Percentiles rank a stretch among this genome's conserved stretches.
These are phyloP conservation scores for Pteropus rufus DNA, from an alignment of 2,797 vertebrate species.

Conservation along the genomic window DNA sequence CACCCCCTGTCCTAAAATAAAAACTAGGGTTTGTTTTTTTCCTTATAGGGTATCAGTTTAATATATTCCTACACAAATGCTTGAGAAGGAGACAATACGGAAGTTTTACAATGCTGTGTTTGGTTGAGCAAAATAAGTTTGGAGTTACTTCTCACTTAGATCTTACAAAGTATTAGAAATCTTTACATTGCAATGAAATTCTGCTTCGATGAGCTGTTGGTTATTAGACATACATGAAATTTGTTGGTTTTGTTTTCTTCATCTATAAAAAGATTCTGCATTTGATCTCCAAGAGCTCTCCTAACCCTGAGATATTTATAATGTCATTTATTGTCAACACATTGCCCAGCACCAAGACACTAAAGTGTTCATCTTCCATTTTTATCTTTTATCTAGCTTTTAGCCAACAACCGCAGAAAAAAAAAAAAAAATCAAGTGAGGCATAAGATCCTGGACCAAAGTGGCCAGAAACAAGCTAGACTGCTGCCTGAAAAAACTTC, in stretches of 20 bases:
- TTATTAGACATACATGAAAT: neutral
- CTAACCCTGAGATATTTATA: neutral
- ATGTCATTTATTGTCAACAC: neutral
- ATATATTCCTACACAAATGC: neutral
- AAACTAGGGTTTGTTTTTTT: neutral
- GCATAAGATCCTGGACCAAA: neutral
- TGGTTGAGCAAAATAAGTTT: conserved; percentile 4
- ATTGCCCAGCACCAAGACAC: neutral
- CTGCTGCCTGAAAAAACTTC: neutral
- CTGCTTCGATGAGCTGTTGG: neutral
- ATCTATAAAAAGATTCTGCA: neutral
- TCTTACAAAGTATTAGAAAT: neutral
- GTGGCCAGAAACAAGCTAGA: neutral
- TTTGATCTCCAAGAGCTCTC: neutral
- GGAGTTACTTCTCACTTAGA: neutral
- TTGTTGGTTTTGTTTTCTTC: neutral
- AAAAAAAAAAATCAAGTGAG: neutral
- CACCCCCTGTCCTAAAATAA: neutral
- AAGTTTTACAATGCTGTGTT: neutral
- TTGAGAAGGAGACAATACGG: neutral
- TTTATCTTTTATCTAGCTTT: neutral
- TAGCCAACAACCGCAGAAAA: neutral
- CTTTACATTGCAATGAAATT: neutral
- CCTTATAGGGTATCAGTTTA: neutral
- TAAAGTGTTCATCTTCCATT: neutral